A percentile compares a stretch with the other conserved stretches of the same genome.
Evolutionary conservation across 2,113 vertebrate species (phyloP).

Genomic region (Myiozetetes cayanensis): DNA sequence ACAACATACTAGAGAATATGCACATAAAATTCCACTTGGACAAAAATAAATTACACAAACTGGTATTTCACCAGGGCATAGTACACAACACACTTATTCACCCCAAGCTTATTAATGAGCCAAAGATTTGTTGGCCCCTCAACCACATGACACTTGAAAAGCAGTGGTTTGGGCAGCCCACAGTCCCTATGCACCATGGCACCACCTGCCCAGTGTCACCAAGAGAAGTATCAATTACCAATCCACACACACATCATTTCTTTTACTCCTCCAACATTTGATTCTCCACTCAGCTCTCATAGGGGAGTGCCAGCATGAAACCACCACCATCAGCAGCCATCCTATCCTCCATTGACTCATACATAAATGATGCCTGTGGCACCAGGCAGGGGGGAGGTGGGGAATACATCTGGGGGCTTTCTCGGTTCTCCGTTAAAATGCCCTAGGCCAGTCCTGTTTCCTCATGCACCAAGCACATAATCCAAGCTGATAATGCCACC

Average conservation of each 20-base stretch:
- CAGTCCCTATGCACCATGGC: neutral
- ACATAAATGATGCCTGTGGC: neutral
- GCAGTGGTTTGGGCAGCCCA: neutral
- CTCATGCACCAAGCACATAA: neutral
- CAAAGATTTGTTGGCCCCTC: neutral
- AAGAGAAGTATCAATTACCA: neutral
- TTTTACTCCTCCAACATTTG: neutral
- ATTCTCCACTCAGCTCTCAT: neutral
- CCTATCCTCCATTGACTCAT: neutral
- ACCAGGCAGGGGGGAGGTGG: neutral
- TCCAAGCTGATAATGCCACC: neutral
- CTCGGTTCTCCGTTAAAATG: neutral
- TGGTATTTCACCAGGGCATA: neutral
- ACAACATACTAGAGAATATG: neutral
- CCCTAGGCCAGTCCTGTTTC: neutral
- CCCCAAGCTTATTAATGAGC: neutral
- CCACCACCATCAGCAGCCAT: neutral
- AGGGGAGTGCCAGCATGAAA: neutral
- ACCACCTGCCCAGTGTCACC: neutral
- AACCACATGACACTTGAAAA: neutral
- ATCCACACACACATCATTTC: fast-evolving
- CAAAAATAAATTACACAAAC: neutral
- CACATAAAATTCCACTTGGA: neutral
- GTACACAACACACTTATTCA: neutral
- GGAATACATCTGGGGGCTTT: neutral